Percentiles rank a stretch among this genome's conserved stretches.
Conservation (phyloP, 1,140 invertebrate genomes). For the Drosophila teissieri region DNA sequence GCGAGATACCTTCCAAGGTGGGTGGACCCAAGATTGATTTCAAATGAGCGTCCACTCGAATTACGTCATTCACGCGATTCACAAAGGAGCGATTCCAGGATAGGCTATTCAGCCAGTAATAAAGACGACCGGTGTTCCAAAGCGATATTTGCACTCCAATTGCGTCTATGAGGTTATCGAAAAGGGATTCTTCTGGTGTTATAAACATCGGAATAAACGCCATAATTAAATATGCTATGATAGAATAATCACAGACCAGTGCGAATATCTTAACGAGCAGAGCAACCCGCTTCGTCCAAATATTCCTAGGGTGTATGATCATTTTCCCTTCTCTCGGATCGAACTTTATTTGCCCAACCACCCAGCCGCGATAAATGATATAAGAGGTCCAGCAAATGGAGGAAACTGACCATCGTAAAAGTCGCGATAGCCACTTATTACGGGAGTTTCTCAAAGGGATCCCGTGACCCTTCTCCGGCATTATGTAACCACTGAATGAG, state of each 20-base stretch:
- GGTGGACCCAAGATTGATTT: background rate
- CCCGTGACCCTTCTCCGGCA: background rate
- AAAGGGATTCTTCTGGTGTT: background rate
- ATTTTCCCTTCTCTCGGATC: background rate
- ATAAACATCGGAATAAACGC: too few relatives aligned
- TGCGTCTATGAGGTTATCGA: background rate
- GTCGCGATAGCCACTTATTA: background rate
- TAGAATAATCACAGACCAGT: background rate
- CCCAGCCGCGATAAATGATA: background rate
- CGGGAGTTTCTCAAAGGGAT: background rate
- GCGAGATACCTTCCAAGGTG: background rate
- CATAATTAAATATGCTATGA: background rate
- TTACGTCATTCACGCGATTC: background rate
- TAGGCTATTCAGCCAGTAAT: background rate
- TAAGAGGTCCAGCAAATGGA: background rate
- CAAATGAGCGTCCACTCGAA: background rate
- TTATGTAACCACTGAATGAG: background rate
- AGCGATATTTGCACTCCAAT: background rate
- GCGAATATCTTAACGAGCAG: background rate
- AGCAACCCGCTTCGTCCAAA: background rate
- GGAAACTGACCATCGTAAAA: background rate
- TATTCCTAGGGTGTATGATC: background rate
- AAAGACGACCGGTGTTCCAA: background rate
- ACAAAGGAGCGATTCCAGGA: background rate
- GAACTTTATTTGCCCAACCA: background rate